Evolutionary conservation across 2,797 vertebrate species (phyloP).

Genomic region (Adrianichthys oophorus): DNA sequence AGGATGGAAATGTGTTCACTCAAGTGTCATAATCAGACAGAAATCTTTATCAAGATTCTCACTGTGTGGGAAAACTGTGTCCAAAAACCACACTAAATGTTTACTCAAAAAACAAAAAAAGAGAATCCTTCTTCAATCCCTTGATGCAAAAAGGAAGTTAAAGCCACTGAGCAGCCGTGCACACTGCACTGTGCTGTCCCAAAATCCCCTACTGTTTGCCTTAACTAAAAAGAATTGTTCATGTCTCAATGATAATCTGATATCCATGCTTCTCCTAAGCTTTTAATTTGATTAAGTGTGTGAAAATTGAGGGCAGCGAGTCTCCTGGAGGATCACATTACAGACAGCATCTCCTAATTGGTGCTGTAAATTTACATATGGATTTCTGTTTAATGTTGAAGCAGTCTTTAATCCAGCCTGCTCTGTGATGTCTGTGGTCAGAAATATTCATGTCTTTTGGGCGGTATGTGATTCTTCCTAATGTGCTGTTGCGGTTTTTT

Average conservation of each 20-base stretch:
- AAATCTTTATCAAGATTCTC: not conserved
- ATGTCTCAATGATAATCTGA: slow-evolving; percentile 84
- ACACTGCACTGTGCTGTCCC: slow-evolving; percentile 85
- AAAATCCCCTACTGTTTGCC: slow-evolving; percentile 91
- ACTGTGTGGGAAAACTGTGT: not conserved
- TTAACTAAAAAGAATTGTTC: slow-evolving; percentile 86
- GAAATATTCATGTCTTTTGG: slow-evolving; percentile 76
- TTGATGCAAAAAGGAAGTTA: slow-evolving; percentile 73
- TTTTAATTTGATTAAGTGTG: slow-evolving; percentile 96
- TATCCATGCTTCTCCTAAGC: slow-evolving; percentile 89
- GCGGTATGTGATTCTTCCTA: slow-evolving; percentile 80
- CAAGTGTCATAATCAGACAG: slow-evolving; percentile 13
- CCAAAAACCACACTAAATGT: not conserved
- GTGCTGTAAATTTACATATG: slow-evolving; percentile 92
- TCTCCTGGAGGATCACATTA: slow-evolving; percentile 86
- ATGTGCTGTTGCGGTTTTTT: slow-evolving; percentile 72
- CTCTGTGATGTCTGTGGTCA: slow-evolving; percentile 84
- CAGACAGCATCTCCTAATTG: slow-evolving; percentile 80
- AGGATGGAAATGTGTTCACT: slow-evolving; percentile 30
- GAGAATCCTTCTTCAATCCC: not conserved
- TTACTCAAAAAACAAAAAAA: slow-evolving; percentile 3
- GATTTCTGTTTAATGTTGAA: slow-evolving; percentile 90
- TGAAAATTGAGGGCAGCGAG: slow-evolving; percentile 87
- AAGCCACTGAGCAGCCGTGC: slow-evolving; percentile 86
- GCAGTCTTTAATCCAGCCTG: slow-evolving; percentile 87